Conservation (phyloP, 2,797 vertebrate genomes). For the Schizothorax lantsangensis region DNA sequence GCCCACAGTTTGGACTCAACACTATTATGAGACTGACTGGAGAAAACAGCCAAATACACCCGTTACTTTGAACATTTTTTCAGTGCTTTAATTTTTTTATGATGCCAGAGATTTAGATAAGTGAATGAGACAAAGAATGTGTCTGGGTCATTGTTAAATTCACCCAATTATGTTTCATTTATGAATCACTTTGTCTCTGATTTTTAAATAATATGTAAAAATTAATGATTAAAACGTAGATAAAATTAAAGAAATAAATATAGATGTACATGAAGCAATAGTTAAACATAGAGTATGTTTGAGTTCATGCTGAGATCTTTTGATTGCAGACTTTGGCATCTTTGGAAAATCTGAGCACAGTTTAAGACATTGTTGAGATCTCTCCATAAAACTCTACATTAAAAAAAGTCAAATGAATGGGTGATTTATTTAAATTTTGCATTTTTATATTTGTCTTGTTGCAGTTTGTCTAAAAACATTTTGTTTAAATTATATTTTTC, state of each 20-base stretch:
- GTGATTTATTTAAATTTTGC: neutral
- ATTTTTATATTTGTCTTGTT: neutral
- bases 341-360: neutral
- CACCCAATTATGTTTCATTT: neutral
- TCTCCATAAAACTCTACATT: neutral
- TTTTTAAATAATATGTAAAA: neutral
- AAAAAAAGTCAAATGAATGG: neutral
- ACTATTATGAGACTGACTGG: constrained; percentile 19
- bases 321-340: neutral
- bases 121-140: neutral
- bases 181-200: neutral
- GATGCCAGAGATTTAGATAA: neutral
- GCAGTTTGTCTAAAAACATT: neutral
- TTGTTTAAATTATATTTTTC: too few relatives aligned
- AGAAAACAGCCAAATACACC: constrained; percentile 12
- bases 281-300: neutral
- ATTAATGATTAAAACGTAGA: neutral
- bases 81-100: neutral
- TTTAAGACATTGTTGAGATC: neutral
- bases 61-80: neutral
- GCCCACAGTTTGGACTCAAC: constrained; percentile 43
- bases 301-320: neutral
- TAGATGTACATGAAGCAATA: neutral
- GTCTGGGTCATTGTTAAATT: too few relatives aligned
- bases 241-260: neutral